These are phyloP conservation scores for Petromus typicus DNA, from an alignment of 2,113 vertebrate species.

Conservation along the genomic window DNA sequence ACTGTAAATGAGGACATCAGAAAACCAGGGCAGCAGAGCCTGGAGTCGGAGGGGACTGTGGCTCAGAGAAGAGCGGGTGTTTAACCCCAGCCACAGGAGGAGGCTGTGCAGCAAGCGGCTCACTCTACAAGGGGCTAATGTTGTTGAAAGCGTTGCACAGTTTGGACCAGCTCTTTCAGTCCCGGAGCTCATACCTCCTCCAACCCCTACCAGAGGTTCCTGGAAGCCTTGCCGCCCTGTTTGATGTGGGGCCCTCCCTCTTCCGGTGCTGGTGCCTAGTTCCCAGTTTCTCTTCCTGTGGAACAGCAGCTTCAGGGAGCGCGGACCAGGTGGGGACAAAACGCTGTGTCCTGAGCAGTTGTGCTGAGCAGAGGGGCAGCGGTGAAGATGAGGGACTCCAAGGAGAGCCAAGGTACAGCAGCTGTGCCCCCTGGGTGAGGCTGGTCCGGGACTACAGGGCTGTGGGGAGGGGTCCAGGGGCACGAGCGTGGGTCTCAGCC, in stretches of 20 bases:
- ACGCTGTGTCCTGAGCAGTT: background rate
- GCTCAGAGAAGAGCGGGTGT: background rate
- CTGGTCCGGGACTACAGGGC: background rate
- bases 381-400: background rate
- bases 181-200: background rate
- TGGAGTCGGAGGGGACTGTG: background rate
- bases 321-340: background rate
- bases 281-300: conserved; percentile 9
- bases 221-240: background rate
- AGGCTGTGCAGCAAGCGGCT: background rate
- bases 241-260: background rate
- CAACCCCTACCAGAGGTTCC: background rate
- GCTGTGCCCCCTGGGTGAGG: background rate
- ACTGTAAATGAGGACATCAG: background rate
- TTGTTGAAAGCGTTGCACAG: background rate
- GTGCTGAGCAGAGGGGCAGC: background rate
- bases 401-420: background rate
- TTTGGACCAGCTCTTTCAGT: too few relatives aligned
- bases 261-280: background rate
- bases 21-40: background rate
- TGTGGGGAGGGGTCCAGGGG: background rate
- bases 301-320: background rate
- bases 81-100: background rate
- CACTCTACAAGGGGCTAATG: background rate
- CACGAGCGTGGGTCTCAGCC: background rate